Base-by-base conservation (phyloP, 1,140 invertebrate species). In the Danaus plexippus region DNA sequence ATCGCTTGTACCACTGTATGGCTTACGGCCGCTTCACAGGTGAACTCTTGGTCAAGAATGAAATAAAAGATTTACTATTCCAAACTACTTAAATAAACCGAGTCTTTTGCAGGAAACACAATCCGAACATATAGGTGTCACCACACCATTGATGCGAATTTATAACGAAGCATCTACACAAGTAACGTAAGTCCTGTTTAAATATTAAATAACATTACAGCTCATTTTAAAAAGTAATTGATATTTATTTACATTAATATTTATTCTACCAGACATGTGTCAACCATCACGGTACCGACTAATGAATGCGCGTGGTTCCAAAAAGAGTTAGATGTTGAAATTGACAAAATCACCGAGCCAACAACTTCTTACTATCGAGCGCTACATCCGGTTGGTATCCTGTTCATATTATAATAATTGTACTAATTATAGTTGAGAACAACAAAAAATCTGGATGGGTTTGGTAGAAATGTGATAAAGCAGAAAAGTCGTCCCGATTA, bases 21-120 rank as follows among this genome's bases (percentile, higher is more conserved):
- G 73, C 71, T 83, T 11, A 83, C 77, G 44, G 59, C 80, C 2
- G 74, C 75, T 18, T 65, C 69, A 1, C 79, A 82, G 67, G 79
- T 80, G 2, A 22, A 22, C 12, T 4, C 5, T 11, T 1, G 9
- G 13, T 32, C 11, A 7, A 10, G 9, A 32, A 32, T 9, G 2
- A n/a, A 32, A 9, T 9, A 40, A 40, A 8, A 11, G 2, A 43
- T 11, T 5, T 7, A n/a, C 7, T 18, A 10, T 6, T 11, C 9
- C 11, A 22, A 12, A n/a, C 5, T 7, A 13, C 13, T 10, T 1
- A 10, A n/a, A 10, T 46, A 11, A 11, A 18, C 46, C 6, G 9
- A 11, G n/a, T 2, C 43, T 49, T 12, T 47, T 10, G 18, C 65
- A 84, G 80, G 69, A 74, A 45, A 70, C 69, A 9, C 66, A 75